Conservation (phyloP, 1,140 invertebrate species). For the Galleria mellonella region DNA sequence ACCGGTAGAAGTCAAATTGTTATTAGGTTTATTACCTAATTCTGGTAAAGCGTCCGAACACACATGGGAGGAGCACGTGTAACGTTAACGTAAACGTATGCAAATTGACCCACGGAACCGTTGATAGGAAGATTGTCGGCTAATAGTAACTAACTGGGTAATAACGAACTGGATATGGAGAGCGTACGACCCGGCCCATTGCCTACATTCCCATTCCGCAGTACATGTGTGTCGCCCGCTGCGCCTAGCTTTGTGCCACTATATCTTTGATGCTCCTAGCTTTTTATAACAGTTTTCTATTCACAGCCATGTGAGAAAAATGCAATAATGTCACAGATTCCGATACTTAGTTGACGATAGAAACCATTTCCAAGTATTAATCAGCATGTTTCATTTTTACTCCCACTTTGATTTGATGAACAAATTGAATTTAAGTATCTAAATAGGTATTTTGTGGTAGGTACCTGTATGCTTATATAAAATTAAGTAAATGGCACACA, state of each 20-base stretch:
- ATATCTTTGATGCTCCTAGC: background rate
- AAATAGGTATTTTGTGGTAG: no score
- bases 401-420: no score
- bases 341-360: background rate
- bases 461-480: no score
- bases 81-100: slow-evolving; percentile 18
- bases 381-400: no score
- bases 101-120: slow-evolving; percentile 29
- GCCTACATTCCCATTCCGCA: slow-evolving; percentile 4
- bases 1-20: no score
- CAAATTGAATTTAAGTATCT: no score
- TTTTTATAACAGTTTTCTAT: slow-evolving; percentile 12
- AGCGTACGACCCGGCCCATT: slow-evolving; percentile 25
- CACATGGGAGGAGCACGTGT: slow-evolving; percentile 19
- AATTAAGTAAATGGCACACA: no score
- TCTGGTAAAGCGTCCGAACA: no score
- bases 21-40: slow-evolving; percentile 2
- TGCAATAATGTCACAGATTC: background rate
- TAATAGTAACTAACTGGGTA: slow-evolving; percentile 57
- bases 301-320: background rate
- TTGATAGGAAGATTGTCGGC: slow-evolving; percentile 56
- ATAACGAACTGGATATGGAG: slow-evolving; percentile 52
- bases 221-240: slow-evolving; percentile 4
- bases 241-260: background rate
- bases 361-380: background rate